A percentile compares a stretch with the other conserved stretches of the same genome.
Evolutionary conservation across 2,113 vertebrate genomes (phyloP).

Genomic region (Paradoxurus hermaphroditus): DNA sequence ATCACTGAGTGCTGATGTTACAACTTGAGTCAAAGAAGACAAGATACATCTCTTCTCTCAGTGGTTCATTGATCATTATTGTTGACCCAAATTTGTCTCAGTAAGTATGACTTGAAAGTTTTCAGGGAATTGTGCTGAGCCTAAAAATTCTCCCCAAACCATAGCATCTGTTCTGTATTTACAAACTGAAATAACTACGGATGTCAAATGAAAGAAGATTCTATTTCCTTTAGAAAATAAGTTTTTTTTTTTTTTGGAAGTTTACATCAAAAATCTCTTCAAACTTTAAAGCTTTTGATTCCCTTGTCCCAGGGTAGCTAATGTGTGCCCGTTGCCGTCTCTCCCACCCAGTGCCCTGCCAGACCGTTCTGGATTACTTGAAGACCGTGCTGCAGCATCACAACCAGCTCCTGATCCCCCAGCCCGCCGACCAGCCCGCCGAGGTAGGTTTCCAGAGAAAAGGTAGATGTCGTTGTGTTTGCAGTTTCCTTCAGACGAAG

Average conservation of each 20-base stretch:
- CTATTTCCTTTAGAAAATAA: slow-evolving; percentile 67
- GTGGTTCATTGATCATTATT: slow-evolving; percentile 7
- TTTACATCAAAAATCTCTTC: slow-evolving; percentile 56
- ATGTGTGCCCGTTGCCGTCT: slow-evolving; percentile 53
- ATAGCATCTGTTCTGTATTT: slow-evolving; percentile 34
- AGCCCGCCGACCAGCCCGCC: slow-evolving; percentile 91
- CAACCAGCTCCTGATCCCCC: slow-evolving; percentile 92
- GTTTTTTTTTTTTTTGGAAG: background rate
- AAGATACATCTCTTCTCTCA: background rate
- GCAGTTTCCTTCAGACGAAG: background rate
- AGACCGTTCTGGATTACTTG: slow-evolving; percentile 96
- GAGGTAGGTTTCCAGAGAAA: slow-evolving; percentile 86
- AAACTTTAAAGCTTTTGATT: background rate
- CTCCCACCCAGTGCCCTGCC: slow-evolving; percentile 92
- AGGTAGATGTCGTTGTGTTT: background rate
- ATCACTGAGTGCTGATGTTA: slow-evolving; percentile 37
- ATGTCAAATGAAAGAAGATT: slow-evolving; percentile 65
- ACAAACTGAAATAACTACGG: slow-evolving; percentile 65
- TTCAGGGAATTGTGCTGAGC: slow-evolving; percentile 57
- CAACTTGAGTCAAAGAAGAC: slow-evolving; percentile 31
- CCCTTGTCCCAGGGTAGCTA: background rate
- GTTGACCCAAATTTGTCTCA: slow-evolving; percentile 68
- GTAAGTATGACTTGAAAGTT: slow-evolving; percentile 54
- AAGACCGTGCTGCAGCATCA: slow-evolving; percentile 96
- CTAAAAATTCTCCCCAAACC: slow-evolving; percentile 40